Evolutionary conservation across 2,888 invertebrate species (phyloP), one percentile per base, ranked within the genome.

Genomic region (Polia nebulosa): DNA sequence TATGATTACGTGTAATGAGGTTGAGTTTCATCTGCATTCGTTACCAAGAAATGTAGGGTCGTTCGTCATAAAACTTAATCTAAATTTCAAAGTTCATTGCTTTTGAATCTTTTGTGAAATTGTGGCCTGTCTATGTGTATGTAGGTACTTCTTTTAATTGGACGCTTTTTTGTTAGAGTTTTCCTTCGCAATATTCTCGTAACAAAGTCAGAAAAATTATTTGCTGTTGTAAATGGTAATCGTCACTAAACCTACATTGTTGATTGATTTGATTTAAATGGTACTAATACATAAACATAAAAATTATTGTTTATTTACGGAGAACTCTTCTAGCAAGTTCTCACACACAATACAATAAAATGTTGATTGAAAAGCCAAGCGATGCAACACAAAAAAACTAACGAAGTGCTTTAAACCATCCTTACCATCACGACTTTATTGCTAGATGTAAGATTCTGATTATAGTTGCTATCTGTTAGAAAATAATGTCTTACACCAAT

Each of bases 311-410:
- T 25, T 56, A 20, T 52, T 77, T 47, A 47, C 22, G 78, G 29
- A 29, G 57, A 47, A 13, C 22, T 22, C 11, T 60, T 60, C 55
- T 22, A 60, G 25, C n/a, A 41, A 47, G 29, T 47, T 75, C 60
- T 80, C 60, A 61, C 44, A 49, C n/a, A 41, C 47, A 39, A 51
- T 17, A 49, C 32, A 75, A 49, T 76, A 49, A 67, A 58, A 58
- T 47, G 6, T 62, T 67, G 70, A 80, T 76, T 68, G 59, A 60
- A 60, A 68, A 76, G 44, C 44, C 70, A 63, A 68, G 47, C 51
- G 36, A 44, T 56, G 39, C 36, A 61, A 34, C n/a, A 59, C 49
- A 47, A 68, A 63, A 61, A 66, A 60, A 76, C 6, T 49, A 60
- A 66, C 2, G 15, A 52, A 62, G 39, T 51, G 13, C n/a, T 66